Evolutionary conservation across 2,888 invertebrate species (phyloP).

Genomic region (Polydrusus tereticollis): DNA sequence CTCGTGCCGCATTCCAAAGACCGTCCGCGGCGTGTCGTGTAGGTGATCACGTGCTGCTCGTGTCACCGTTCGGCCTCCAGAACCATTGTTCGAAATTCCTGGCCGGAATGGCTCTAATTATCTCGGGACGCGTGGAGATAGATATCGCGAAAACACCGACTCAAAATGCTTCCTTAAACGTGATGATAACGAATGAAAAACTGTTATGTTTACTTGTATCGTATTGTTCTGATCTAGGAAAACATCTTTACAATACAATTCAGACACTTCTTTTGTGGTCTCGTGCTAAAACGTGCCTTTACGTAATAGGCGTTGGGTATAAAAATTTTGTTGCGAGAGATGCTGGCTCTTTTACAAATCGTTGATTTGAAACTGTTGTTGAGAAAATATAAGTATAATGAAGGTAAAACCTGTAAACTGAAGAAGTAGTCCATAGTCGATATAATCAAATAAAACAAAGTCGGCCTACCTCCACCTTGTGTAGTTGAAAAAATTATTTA

Average conservation of each 20-base stretch:
- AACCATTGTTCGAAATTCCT: conserved; percentile 47
- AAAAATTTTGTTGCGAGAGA: too few relatives aligned
- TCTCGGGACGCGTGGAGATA: conserved; percentile 43
- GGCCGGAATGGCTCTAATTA: conserved; percentile 48
- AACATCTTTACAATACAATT: conserved; percentile 46
- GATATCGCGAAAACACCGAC: conserved; percentile 46
- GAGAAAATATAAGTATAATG: too few relatives aligned
- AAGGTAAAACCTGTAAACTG: too few relatives aligned
- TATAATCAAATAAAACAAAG: too few relatives aligned
- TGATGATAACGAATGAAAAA: conserved; percentile 49
- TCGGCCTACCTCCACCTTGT: too few relatives aligned
- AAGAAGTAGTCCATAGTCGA: too few relatives aligned
- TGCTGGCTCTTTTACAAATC: too few relatives aligned
- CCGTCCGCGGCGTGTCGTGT: conserved; percentile 47
- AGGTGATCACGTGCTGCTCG: conserved; percentile 49
- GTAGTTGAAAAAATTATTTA: too few relatives aligned
- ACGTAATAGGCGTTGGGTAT: neutral
- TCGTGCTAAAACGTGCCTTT: conserved; percentile 16
- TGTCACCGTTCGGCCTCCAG: conserved; percentile 44
- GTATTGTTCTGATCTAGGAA: conserved; percentile 45
- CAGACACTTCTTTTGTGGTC: conserved; percentile 38
- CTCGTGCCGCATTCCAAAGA: conserved; percentile 46
- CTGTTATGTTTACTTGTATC: conserved; percentile 45
- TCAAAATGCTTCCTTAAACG: conserved; percentile 49
- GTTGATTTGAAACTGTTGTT: too few relatives aligned